Evolutionary conservation across 2,888 invertebrate species (phyloP).

Genomic region (Nyleta sp.): DNA sequence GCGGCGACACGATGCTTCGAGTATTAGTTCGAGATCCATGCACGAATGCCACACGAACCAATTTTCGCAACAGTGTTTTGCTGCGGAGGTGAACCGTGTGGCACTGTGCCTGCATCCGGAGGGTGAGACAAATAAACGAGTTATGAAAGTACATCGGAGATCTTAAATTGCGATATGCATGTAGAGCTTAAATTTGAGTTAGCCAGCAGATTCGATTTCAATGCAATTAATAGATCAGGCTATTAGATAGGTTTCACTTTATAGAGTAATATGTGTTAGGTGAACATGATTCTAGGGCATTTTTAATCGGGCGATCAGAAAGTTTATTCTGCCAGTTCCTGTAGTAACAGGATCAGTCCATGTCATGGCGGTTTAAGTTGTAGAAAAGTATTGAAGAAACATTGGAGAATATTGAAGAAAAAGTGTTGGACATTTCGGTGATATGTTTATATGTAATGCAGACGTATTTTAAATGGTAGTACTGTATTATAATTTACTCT

Average conservation of each 20-base stretch:
- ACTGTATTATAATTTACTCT: too few species aligned
- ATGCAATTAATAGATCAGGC: not conserved
- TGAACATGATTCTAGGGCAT: too few species aligned
- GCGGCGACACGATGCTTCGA: constrained; percentile 54
- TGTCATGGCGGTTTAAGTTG: too few species aligned
- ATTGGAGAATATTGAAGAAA: too few species aligned
- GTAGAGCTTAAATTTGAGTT: constrained; percentile 5
- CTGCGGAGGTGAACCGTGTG: not conserved
- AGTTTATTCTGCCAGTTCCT: too few species aligned
- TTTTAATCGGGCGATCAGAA: not conserved
- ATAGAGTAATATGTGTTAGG: not conserved
- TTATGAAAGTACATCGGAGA: constrained; percentile 13
- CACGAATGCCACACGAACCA: constrained; percentile 48
- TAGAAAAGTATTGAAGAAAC: too few species aligned
- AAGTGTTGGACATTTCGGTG: too few species aligned
- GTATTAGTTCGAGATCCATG: constrained; percentile 41
- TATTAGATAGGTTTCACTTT: not conserved
- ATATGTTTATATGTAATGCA: too few species aligned
- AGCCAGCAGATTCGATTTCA: constrained; percentile 12
- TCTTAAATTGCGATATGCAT: not conserved
- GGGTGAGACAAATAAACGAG: constrained; percentile 33
- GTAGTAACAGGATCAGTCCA: too few species aligned
- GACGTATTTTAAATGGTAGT: too few species aligned
- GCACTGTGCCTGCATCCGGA: not conserved
- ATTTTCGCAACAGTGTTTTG: constrained; percentile 38